These are phyloP conservation scores for Pelecanoides urinatrix DNA, from an alignment of 2,113 vertebrate genomes.

Conservation along the genomic window DNA sequence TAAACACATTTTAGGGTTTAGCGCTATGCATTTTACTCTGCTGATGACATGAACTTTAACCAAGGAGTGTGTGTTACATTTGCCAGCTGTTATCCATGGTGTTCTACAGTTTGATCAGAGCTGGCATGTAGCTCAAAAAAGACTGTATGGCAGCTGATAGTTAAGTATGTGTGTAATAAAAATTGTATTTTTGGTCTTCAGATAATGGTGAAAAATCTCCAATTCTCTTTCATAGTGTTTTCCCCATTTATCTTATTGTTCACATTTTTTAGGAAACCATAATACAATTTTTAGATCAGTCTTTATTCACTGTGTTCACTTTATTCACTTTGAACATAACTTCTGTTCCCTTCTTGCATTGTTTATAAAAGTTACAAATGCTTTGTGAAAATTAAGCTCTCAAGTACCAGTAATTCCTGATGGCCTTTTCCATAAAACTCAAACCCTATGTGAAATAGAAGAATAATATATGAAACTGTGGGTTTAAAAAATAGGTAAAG, in stretches of 20 bases:
- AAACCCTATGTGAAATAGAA: not conserved
- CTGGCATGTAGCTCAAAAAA: not conserved
- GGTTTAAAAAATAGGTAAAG: not conserved
- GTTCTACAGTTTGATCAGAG: not conserved
- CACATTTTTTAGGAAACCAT: not conserved
- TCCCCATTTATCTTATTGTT: not conserved
- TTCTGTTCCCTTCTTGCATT: not conserved
- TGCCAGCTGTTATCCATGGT: not conserved
- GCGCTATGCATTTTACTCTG: not conserved
- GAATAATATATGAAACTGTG: not conserved
- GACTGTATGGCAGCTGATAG: not conserved
- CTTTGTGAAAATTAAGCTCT: not conserved
- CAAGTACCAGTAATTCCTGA: not conserved
- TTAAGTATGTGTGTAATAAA: not conserved
- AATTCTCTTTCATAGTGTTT: not conserved
- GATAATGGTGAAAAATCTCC: not conserved
- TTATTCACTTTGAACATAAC: not conserved
- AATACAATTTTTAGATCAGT: not conserved
- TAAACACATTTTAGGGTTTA: conserved; percentile 1
- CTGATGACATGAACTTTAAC: conserved; percentile 9
- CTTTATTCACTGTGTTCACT: not conserved
- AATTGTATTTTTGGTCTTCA: not conserved
- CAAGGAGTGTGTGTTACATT: not conserved
- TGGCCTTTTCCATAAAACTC: not conserved
- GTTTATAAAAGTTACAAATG: not conserved